Conservation (phyloP, 1,140 invertebrate species). For the Sycobia sp. region DNA sequence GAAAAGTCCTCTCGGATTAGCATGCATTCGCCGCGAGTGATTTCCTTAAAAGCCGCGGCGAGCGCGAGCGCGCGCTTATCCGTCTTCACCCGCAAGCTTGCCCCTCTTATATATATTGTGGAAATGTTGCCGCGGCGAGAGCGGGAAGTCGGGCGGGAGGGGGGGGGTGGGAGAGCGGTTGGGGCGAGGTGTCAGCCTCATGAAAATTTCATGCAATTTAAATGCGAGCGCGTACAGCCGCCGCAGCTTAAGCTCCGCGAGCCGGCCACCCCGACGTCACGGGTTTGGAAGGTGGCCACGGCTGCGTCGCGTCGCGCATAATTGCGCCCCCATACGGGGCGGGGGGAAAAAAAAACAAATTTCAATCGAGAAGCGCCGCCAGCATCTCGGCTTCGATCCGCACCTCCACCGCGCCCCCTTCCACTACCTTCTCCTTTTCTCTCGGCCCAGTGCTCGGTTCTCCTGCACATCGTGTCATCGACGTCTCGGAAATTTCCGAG, state of each 20-base stretch:
- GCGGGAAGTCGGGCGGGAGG: neutral
- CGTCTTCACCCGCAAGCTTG: no score
- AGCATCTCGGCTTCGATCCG: conserved; percentile 3
- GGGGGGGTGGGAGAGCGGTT: neutral
- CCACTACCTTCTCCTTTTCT: no score
- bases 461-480: neutral
- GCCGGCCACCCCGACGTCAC: no score
- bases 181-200: neutral
- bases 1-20: no score
- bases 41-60: neutral
- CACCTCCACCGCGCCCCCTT: no score
- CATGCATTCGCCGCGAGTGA: no score
- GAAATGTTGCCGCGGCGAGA: no score
- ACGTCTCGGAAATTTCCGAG: conserved; percentile 22
- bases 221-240: no score
- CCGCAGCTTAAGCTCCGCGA: no score
- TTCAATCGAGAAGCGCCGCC: neutral
- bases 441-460: neutral
- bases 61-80: neutral
- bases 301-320: neutral
- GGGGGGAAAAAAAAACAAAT: neutral
- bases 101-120: no score
- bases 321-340: neutral
- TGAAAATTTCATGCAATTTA: conserved; percentile 20
- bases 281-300: no score